phyloP scores from a whole-genome alignment of 92 coral and sea anemone species.

The Umimayanthus chanpuru region DNA sequence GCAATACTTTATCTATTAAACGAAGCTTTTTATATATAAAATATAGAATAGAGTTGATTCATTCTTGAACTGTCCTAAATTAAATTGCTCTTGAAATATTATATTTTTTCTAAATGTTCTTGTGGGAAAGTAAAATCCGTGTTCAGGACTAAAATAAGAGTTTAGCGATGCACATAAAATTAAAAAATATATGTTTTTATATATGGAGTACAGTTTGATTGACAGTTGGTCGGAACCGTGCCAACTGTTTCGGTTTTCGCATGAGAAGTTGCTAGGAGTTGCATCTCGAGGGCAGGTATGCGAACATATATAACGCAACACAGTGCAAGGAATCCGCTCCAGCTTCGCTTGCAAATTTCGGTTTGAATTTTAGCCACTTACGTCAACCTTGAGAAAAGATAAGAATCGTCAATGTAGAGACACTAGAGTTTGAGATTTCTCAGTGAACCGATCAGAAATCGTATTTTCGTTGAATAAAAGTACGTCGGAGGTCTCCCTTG shows the following conservation, averaged over 20 bases:
- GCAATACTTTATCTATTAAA: too few species aligned
- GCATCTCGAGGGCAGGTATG: not conserved
- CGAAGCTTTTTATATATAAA: too few species aligned
- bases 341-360: not conserved
- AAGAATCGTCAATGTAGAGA: too few species aligned
- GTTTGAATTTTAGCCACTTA: not conserved
- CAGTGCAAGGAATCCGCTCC: not conserved
- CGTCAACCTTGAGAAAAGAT: not conserved
- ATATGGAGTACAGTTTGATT: not conserved
- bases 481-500: too few species aligned
- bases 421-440: too few species aligned
- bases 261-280: constrained; percentile 38
- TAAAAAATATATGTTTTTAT: not conserved
- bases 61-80: too few species aligned
- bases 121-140: not conserved
- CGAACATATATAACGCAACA: not conserved
- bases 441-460: too few species aligned
- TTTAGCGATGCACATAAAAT: not conserved
- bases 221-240: not conserved
- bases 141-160: not conserved
- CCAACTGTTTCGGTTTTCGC: not conserved
- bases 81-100: not conserved
- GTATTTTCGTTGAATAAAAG: not conserved
- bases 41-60: too few species aligned
- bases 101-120: not conserved